phyloP scores from a whole-genome alignment of 2,113 vertebrate species.

The Myiozetetes cayanensis region DNA sequence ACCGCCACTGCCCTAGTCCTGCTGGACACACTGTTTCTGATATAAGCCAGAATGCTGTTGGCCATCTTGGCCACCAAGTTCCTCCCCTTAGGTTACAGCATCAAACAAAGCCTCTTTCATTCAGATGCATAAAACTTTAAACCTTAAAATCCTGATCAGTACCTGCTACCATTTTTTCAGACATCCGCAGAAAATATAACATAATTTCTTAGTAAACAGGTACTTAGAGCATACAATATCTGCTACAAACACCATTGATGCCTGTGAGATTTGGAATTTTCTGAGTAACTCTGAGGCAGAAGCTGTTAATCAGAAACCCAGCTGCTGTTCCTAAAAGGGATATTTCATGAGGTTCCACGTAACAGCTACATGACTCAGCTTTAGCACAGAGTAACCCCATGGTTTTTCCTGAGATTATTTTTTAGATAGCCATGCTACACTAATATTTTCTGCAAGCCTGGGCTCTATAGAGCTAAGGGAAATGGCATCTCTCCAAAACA shows the following conservation, averaged over 20 bases:
- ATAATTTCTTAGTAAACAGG: neutral
- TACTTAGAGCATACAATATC: neutral
- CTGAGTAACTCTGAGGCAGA: neutral
- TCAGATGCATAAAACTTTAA: neutral
- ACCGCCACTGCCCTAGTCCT: neutral
- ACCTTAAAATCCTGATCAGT: neutral
- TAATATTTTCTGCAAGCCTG: neutral
- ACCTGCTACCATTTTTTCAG: neutral
- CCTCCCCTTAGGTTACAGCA: neutral
- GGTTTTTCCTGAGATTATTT: neutral
- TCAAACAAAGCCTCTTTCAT: neutral
- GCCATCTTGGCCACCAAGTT: neutral
- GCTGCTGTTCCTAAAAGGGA: neutral
- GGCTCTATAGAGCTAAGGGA: neutral
- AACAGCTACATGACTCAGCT: neutral
- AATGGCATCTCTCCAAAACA: neutral
- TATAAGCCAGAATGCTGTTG: neutral
- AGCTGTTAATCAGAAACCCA: neutral
- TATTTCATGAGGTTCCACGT: neutral
- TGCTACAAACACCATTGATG: neutral
- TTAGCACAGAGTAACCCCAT: neutral
- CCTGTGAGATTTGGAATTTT: neutral
- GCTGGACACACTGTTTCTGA: neutral
- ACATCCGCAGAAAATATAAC: neutral
- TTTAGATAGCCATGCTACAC: neutral